Conservation (phyloP, 2,113 vertebrate species). For the Agelaius phoeniceus region DNA sequence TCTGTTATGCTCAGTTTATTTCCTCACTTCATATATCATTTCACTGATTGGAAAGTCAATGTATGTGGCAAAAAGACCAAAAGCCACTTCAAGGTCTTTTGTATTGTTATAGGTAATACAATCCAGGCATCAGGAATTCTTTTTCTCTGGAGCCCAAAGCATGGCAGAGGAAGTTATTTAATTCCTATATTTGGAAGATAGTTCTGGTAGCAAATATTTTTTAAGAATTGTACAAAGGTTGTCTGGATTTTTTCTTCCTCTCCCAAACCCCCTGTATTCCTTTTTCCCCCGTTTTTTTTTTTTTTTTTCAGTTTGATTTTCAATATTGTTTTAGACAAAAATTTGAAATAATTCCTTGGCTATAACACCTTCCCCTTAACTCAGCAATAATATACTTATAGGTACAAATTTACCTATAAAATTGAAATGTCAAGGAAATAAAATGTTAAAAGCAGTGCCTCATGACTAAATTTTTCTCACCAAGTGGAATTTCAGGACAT, state of each 20-base stretch:
- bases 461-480: not conserved
- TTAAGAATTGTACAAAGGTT: not conserved
- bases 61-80: not conserved
- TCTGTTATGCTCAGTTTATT: not conserved
- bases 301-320: not conserved
- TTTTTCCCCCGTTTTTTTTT: not conserved
- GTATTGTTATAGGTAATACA: not conserved
- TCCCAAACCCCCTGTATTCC: accelerated
- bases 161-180: not conserved
- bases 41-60: not conserved
- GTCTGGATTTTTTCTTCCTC: not conserved
- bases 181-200: not conserved
- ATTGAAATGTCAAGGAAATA: not conserved
- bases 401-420: not conserved
- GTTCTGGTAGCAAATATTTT: not conserved
- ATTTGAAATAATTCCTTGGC: not conserved
- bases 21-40: not conserved
- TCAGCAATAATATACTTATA: not conserved
- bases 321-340: not conserved
- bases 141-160: not conserved
- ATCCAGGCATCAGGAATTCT: not conserved
- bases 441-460: not conserved
- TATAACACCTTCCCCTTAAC: not conserved
- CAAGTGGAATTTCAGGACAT: not conserved
- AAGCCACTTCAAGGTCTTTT: not conserved